These are phyloP conservation scores for Natrix natrix DNA, from an alignment of 2,797 vertebrate species.

Conservation along the genomic window DNA sequence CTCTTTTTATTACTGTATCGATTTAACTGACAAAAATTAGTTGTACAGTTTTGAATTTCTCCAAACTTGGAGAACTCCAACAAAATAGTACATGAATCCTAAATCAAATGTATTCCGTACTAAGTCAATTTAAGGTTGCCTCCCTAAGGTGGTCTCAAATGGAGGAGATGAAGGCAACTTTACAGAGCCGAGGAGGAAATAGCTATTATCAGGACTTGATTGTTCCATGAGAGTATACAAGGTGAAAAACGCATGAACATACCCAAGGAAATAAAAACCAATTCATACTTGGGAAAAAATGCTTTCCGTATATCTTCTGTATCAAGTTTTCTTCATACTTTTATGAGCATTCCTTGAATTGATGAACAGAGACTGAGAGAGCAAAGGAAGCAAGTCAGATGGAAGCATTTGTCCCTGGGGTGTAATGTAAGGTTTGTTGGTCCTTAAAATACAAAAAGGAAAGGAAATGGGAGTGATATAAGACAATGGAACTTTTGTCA, in stretches of 20 bases:
- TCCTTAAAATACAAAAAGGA: neutral
- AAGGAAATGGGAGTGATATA: slow-evolving; percentile 46
- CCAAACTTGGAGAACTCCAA: neutral
- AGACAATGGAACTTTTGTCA: slow-evolving; percentile 54
- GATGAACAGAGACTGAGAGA: slow-evolving; percentile 24
- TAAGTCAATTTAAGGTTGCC: neutral
- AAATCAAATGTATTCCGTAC: neutral
- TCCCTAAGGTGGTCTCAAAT: neutral
- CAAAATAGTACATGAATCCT: neutral
- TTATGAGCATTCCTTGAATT: slow-evolving; percentile 27
- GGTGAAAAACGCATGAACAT: neutral
- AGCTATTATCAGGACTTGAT: neutral
- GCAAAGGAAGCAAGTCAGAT: slow-evolving; percentile 62
- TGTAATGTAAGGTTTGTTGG: neutral
- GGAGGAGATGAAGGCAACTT: neutral
- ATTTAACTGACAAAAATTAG: neutral
- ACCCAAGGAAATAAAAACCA: neutral
- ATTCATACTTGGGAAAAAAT: neutral
- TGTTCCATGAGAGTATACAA: neutral
- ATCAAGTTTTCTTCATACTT: neutral
- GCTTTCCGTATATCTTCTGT: neutral
- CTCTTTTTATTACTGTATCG: neutral
- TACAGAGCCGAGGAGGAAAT: neutral
- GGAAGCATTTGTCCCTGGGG: slow-evolving; percentile 26
- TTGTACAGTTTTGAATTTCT: neutral